phyloP scores from a whole-genome alignment of 2,113 vertebrate species.

The Nematolebias whitei region DNA sequence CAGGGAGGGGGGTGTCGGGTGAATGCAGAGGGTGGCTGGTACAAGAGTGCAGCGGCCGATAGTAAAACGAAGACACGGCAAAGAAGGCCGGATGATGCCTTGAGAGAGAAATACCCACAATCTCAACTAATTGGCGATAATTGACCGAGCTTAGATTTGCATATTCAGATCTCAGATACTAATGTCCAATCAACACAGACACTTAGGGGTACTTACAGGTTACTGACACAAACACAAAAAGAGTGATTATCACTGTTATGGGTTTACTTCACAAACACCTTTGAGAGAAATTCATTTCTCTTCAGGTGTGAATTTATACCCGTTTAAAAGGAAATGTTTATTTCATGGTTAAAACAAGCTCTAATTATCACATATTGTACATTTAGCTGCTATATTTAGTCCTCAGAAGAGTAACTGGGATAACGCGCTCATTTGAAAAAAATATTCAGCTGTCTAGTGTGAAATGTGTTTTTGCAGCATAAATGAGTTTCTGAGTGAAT shows the following conservation, averaged over 20 bases:
- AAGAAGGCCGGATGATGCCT: conserved; percentile 69
- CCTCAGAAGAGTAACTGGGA: background rate
- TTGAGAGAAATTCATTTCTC: background rate
- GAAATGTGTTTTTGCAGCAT: conserved; percentile 41
- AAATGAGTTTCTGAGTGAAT: conserved; percentile 60
- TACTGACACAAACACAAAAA: too few species aligned
- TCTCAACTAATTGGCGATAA: conserved; percentile 79
- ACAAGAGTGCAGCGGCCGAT: conserved; percentile 58
- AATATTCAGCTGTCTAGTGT: conserved; percentile 9
- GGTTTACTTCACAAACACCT: background rate
- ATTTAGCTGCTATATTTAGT: background rate
- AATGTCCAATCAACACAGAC: conserved; percentile 78
- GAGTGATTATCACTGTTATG: background rate
- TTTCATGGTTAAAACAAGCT: background rate
- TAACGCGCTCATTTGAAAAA: conserved; percentile 8
- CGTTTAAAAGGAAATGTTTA: background rate
- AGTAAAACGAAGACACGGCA: conserved; percentile 62
- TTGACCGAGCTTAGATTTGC: conserved; percentile 73
- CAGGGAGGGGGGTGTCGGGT: conserved; percentile 1
- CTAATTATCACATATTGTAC: background rate
- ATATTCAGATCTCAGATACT: conserved; percentile 78
- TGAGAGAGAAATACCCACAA: conserved; percentile 65
- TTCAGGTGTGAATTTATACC: background rate
- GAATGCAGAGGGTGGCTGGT: conserved; percentile 49
- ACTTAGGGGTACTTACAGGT: conserved; percentile 67